Evolutionary conservation across 1,140 invertebrate genomes (phyloP), one percentile per base, ranked within the genome.

Genomic region (Zaprionus taronus): DNA sequence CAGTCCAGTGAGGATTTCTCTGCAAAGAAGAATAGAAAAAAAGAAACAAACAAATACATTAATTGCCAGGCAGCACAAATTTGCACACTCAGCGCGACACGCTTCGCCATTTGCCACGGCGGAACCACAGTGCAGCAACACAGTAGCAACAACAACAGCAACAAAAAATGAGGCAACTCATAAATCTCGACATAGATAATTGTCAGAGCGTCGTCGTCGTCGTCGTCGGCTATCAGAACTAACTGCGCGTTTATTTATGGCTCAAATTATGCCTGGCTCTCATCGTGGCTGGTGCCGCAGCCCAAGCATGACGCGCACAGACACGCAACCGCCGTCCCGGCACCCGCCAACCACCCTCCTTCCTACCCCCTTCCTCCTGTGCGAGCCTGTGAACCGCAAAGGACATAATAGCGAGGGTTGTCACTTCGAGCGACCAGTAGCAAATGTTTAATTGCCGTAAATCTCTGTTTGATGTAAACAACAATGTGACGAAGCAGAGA

Each of bases 391-490:
- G 84, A 89, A 90, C 84, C 84, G 79, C 84, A 89, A 84, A 89
- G 69, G 69, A 75, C 77, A 91, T 90, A 91, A 90, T 85, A 80
- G 85, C 82, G 85, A 82, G 85, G 85, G 85, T 89, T 89, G 85
- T 84, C 85, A 81, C 79, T 75, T 76, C 51, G 38, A 41, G 36
- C 34, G 53, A 67, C 36, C 26, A 47, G 64, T 60, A 81, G 61
- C 67, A 70, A 74, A 74, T 84, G 91, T 81, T 91, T 92, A 92
- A 92, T 92, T 92, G 91, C 89, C 91, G 91, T 92, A 91, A 92
- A 92, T 92, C 86, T 91, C 79, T 92, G 91, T 92, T 92, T 89
- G 83, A 83, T 91, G 81, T 91, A 91, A 91, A 91, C 83, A 91
- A 87, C 82, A 87, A 76, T 82, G 77, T 82, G 81, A 69, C 41